phyloP scores from a whole-genome alignment of 2,113 vertebrate genomes.

The Takifugu flavidus region DNA sequence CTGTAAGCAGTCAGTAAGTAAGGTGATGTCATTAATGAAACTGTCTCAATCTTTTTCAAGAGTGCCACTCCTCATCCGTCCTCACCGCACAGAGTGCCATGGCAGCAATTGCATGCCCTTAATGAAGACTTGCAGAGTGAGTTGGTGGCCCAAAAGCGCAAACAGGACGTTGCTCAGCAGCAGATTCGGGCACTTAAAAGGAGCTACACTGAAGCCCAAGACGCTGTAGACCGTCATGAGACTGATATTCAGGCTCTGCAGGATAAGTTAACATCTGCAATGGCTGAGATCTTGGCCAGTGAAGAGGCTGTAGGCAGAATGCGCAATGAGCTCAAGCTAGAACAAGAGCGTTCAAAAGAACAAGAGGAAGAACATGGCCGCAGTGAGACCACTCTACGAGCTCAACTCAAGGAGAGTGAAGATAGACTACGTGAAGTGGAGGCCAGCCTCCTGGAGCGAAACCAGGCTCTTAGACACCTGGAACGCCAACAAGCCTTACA shows the following conservation, averaged over 20 bases:
- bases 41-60: constrained; percentile 96
- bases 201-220: constrained; percentile 90
- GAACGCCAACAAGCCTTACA: constrained; percentile 89
- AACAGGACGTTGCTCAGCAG: constrained; percentile 85
- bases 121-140: constrained; percentile 90
- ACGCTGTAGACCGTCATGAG: constrained; percentile 85
- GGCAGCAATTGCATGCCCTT: constrained; percentile 89
- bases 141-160: constrained; percentile 86
- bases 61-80: constrained; percentile 75
- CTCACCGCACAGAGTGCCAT: constrained; percentile 79
- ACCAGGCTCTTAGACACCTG: constrained; percentile 84
- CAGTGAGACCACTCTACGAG: constrained; percentile 76
- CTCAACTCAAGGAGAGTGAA: constrained; percentile 88
- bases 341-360: constrained; percentile 83
- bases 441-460: constrained; percentile 86
- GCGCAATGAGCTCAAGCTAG: constrained; percentile 84
- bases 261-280: constrained; percentile 81
- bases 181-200: constrained; percentile 86
- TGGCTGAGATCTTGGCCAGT: constrained; percentile 85
- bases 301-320: constrained; percentile 88
- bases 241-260: constrained; percentile 86
- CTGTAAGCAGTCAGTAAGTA: constrained; percentile 68
- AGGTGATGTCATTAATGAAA: constrained; percentile 86
- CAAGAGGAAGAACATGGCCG: constrained; percentile 84
- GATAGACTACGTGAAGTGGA: constrained; percentile 85